Conservation (phyloP, 2,888 invertebrate genomes). For the Polydrusus tereticollis region DNA sequence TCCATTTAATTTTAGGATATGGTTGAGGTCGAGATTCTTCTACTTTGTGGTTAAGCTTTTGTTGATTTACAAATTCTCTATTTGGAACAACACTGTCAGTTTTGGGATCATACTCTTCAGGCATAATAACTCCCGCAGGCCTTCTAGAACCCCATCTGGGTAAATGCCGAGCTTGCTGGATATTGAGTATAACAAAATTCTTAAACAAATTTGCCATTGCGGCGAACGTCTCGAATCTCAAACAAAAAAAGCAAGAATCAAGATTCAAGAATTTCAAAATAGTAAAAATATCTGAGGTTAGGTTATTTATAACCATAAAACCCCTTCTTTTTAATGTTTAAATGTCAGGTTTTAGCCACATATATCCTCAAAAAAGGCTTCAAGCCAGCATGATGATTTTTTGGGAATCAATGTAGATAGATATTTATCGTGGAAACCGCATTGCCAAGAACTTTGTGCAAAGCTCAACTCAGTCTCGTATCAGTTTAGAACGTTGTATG, state of each 20-base stretch:
- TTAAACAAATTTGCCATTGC: slow-evolving; percentile 23
- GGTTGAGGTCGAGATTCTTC: not conserved
- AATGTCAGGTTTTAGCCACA: too few relatives aligned
- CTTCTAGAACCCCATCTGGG: slow-evolving; percentile 70
- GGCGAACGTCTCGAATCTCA: not conserved
- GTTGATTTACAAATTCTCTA: slow-evolving; percentile 3
- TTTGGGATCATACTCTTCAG: slow-evolving; percentile 64
- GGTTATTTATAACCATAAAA: not conserved
- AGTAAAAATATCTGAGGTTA: not conserved
- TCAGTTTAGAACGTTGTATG: too few relatives aligned
- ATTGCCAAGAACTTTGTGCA: too few relatives aligned
- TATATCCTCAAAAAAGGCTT: too few relatives aligned
- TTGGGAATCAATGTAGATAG: too few relatives aligned
- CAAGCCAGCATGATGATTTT: too few relatives aligned
- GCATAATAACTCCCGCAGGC: slow-evolving; percentile 70
- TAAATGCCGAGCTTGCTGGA: slow-evolving; percentile 55
- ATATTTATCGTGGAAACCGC: too few relatives aligned
- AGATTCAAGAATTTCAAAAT: not conserved
- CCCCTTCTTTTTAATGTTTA: not conserved
- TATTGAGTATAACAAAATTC: slow-evolving; percentile 21
- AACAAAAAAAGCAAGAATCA: too few relatives aligned
- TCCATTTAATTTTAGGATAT: slow-evolving; percentile 41
- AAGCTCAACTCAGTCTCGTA: too few relatives aligned
- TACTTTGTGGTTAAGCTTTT: not conserved
- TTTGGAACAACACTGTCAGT: slow-evolving; percentile 3